Evolutionary conservation across 2,888 invertebrate genomes (phyloP).

Genomic region (Andrena trimmerana): DNA sequence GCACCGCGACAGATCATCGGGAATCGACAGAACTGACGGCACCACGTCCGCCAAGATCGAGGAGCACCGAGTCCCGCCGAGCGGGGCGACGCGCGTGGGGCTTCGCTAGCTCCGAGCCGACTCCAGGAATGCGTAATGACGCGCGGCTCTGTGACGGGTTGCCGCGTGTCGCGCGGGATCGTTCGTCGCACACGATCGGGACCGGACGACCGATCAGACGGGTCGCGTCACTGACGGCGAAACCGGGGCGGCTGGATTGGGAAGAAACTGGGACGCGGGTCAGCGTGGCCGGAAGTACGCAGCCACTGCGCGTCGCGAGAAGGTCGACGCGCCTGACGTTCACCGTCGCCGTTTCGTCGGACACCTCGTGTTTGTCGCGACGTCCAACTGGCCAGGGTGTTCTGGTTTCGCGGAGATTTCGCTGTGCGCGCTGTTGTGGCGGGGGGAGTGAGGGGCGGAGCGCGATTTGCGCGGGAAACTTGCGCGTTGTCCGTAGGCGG

Average conservation of each 20-base stretch:
- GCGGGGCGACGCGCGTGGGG: too few relatives aligned
- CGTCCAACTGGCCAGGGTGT: slow-evolving; percentile 83
- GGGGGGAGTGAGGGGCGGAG: slow-evolving; percentile 29
- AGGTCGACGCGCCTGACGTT: slow-evolving; percentile 21
- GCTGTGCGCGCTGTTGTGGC: slow-evolving; percentile 46
- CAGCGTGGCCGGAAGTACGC: slow-evolving; percentile 4
- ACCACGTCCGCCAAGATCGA: neutral
- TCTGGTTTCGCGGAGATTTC: slow-evolving; percentile 81
- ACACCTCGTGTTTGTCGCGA: slow-evolving; percentile 81
- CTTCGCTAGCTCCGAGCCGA: neutral
- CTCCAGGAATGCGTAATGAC: slow-evolving; percentile 4
- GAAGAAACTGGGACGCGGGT: neutral
- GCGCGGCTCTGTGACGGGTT: neutral
- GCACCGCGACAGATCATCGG: neutral
- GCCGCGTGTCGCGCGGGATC: neutral
- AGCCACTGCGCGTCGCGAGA: slow-evolving; percentile 19
- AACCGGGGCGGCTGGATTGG: neutral
- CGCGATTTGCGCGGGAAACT: slow-evolving; percentile 74
- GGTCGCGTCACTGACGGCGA: neutral
- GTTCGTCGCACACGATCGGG: too few relatives aligned
- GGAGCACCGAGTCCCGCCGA: neutral
- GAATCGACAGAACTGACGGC: neutral
- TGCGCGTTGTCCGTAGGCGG: slow-evolving; percentile 59
- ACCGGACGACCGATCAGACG: neutral
- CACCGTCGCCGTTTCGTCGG: slow-evolving; percentile 41